Evolutionary conservation across 2,888 invertebrate species (phyloP).

Genomic region (Thymelicus lineola): DNA sequence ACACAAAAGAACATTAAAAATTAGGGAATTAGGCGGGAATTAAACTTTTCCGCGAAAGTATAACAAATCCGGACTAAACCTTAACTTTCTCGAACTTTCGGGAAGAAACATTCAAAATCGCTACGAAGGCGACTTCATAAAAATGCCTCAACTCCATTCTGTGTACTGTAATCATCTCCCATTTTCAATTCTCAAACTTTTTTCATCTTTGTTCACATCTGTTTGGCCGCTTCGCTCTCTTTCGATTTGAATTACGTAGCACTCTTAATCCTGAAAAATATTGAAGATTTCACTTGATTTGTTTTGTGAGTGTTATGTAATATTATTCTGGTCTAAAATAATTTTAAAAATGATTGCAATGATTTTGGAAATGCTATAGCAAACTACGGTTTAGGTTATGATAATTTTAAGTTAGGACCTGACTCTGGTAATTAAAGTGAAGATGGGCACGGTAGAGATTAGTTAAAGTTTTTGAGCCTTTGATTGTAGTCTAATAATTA

Average conservation of each 20-base stretch:
- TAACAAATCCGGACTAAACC: constrained; percentile 60
- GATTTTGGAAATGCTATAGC: no score
- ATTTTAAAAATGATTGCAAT: no score
- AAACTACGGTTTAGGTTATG: no score
- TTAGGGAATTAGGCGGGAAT: constrained; percentile 67
- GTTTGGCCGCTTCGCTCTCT: constrained; percentile 67
- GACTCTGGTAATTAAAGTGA: no score
- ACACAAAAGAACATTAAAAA: constrained; percentile 61
- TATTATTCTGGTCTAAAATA: no score
- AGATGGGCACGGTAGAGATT: no score
- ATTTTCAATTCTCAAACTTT: constrained; percentile 79
- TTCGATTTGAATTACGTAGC: constrained; percentile 55
- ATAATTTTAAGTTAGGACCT: no score
- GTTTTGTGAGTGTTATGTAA: constrained; percentile 4
- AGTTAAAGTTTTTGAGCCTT: no score
- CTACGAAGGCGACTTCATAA: constrained; percentile 80
- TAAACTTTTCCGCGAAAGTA: constrained; percentile 65
- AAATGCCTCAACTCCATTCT: constrained; percentile 78
- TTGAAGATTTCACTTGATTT: constrained; percentile 16
- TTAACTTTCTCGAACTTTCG: constrained; percentile 67
- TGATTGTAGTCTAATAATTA: no score
- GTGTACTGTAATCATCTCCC: constrained; percentile 81
- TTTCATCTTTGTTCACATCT: constrained; percentile 83
- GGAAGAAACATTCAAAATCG: constrained; percentile 75
- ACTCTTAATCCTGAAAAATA: constrained; percentile 27